Evolutionary conservation across 2,888 invertebrate species (phyloP), one percentile per base, ranked within the genome.

Genomic region (Hirtodrosophila confusa): DNA sequence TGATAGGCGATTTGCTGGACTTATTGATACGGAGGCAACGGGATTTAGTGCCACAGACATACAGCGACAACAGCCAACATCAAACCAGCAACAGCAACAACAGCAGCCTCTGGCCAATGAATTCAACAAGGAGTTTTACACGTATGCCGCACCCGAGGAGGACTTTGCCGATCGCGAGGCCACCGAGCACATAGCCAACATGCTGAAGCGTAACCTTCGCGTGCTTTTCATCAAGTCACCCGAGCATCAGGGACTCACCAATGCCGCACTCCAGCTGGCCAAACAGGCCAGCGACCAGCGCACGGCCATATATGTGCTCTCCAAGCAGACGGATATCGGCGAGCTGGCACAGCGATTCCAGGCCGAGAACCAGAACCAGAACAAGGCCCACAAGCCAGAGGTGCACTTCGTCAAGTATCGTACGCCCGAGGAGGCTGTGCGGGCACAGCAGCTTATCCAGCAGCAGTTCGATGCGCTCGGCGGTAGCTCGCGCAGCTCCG

Each of bases 201-300:
- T 87, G 61, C 48, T 89, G 60, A 90, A 89, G 67, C 89, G 86
- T 3, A 89, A 86, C 51, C 80, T 90, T 23, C 88, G 90, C 12
- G 89, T 90, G 31, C 76, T 90, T 27, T 90, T 90, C 67, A 90
- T 90, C 56, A 90, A 89, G 61, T 86, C 90, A 6, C 90, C 90
- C 10, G 89, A 89, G 65, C 82, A 88, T 12, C 89, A 86, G 24
- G 88, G 78, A 3, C 66, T 87, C 2, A 75, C 80, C 6, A 79
- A 88, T 60, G 88, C 88, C 3, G 89, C 89, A 0, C 69, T 89
- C 4, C 88, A 89, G 62, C 56, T 89, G 56, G 89, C 88, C 51
- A 88, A 84, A 24, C 83, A 86, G 64, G 80, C 88, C 27, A 80
- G 72, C 24, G 90, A 90, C 40, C 88, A 90, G 49, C 83, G 85